Conservation (phyloP, 1,140 invertebrate genomes). For the Paracyclopina nana region DNA sequence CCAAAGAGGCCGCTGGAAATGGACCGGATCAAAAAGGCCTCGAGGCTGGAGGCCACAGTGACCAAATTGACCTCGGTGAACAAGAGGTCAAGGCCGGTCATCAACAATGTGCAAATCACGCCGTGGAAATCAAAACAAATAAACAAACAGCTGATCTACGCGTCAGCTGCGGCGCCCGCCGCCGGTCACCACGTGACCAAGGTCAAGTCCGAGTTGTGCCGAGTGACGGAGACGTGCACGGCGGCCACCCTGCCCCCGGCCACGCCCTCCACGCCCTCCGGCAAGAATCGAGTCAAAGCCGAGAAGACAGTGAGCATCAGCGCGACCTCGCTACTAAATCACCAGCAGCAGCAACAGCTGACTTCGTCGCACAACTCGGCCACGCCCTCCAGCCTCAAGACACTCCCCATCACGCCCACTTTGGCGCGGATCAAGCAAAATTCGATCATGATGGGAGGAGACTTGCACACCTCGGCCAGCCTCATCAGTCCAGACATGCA, state of each 20-base stretch:
- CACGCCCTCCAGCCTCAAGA: not conserved
- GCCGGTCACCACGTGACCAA: not conserved
- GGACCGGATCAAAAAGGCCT: not conserved
- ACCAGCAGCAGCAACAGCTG: not conserved
- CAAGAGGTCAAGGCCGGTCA: not conserved
- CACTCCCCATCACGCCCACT: not conserved
- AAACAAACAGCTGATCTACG: not conserved
- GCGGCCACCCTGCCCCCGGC: not conserved
- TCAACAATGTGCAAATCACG: not conserved
- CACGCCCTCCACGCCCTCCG: not conserved
- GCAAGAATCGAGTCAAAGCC: not conserved
- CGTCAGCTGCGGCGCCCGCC: not conserved
- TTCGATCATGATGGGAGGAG: not conserved
- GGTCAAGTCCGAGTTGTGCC: not conserved
- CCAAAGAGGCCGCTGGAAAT: not conserved
- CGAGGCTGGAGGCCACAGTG: not conserved
- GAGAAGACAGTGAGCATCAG: too few relatives aligned
- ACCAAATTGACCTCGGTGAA: not conserved
- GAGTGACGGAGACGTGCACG: constrained; percentile 1
- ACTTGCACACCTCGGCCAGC: not conserved
- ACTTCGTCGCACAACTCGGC: not conserved
- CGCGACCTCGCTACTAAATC: too few relatives aligned
- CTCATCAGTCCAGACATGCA: not conserved
- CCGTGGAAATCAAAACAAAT: not conserved
- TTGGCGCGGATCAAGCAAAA: constrained; percentile 1